Evolutionary conservation across 2,113 vertebrate species (phyloP).

Genomic region (Nothoprocta pentlandii): DNA sequence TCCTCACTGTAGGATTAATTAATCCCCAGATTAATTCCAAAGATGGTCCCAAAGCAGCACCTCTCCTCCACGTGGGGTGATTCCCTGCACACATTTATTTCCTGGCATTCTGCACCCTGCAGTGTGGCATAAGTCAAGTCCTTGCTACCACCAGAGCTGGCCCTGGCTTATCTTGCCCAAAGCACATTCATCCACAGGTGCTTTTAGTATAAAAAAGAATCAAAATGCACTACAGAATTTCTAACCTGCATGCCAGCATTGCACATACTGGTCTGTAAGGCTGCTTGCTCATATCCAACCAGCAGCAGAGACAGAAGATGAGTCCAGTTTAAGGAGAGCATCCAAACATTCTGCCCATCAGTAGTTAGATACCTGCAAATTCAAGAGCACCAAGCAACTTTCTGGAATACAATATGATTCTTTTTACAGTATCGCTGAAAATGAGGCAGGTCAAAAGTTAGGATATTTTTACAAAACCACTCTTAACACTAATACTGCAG

Average conservation of each 20-base stretch:
- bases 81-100: neutral
- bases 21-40: neutral
- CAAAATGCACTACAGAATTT: neutral
- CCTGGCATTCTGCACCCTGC: neutral
- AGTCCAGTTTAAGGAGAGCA: neutral
- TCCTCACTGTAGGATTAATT: rapidly evolving
- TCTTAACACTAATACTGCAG: neutral
- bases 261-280: neutral
- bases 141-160: rapidly evolving
- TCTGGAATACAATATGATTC: neutral
- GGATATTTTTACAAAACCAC: too few species aligned
- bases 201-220: neutral
- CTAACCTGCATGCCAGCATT: neutral
- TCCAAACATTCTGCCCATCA: neutral
- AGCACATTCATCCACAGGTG: too few species aligned
- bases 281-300: neutral
- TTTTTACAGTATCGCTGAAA: neutral
- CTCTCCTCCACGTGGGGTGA: neutral
- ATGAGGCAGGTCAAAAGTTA: neutral
- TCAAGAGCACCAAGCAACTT: too few species aligned
- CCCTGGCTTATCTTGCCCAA: neutral
- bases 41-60: neutral
- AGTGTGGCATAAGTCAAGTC: neutral
- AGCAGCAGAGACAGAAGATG: too few species aligned
- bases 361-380: neutral